A percentile compares a stretch with the other conserved stretches of the same genome.
These are phyloP conservation scores for Gonioctena quinquepunctata DNA, from an alignment of 1,140 invertebrate species.

Conservation along the genomic window DNA sequence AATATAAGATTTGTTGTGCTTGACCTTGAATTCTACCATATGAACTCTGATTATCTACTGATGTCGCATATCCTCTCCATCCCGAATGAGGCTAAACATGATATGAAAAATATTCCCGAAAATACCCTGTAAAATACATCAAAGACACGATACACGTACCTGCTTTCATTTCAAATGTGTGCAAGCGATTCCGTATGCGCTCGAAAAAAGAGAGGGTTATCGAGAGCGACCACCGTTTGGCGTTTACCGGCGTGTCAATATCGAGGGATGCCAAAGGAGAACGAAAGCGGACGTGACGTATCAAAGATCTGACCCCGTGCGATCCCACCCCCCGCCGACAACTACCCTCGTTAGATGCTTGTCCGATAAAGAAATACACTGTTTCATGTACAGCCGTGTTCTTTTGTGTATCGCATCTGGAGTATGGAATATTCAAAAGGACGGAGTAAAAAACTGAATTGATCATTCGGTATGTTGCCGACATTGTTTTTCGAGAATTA, in stretches of 20 bases:
- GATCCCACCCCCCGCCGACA: conserved; percentile 30
- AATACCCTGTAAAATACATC: no score
- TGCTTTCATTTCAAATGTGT: neutral
- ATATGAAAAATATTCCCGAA: no score
- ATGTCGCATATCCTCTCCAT: no score
- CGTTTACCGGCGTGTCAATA: conserved; percentile 22
- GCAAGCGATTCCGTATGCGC: neutral
- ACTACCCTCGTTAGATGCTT: conserved; percentile 47
- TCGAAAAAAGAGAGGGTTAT: neutral
- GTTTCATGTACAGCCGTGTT: conserved; percentile 12
- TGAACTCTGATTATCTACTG: no score
- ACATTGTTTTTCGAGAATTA: no score
- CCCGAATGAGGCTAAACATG: no score
- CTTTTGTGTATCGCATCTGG: neutral
- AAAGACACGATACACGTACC: no score
- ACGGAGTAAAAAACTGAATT: no score
- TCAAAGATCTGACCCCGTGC: conserved; percentile 43
- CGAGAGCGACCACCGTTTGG: neutral
- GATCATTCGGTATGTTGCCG: no score
- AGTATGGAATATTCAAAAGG: no score
- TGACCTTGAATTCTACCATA: no score
- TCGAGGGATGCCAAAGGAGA: conserved; percentile 22
- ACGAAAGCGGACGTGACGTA: conserved; percentile 46
- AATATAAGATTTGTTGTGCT: no score
- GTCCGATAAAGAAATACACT: conserved; percentile 45